Evolutionary conservation across 2,888 invertebrate species (phyloP).

Genomic region (Odontocolon sp.): DNA sequence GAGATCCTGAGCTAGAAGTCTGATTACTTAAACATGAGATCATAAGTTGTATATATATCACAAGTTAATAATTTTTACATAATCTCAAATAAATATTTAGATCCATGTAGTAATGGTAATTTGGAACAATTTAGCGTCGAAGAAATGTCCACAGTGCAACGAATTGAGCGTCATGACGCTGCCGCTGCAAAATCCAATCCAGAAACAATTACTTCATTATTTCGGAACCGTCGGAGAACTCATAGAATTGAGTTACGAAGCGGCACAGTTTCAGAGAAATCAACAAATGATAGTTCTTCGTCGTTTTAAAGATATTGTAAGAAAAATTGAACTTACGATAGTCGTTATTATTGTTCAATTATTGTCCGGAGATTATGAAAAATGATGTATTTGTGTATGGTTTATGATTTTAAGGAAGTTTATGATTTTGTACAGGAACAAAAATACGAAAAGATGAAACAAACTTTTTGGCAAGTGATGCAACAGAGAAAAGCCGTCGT

Average conservation of each 20-base stretch:
- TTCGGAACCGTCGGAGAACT: neutral
- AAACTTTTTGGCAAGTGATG: neutral
- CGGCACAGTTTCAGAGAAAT: constrained; percentile 13
- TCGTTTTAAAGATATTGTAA: constrained; percentile 21
- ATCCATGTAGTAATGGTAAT: neutral
- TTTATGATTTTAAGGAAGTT: too few relatives aligned
- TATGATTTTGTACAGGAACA: neutral
- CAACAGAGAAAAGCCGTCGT: neutral
- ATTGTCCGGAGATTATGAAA: too few relatives aligned
- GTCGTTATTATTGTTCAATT: neutral
- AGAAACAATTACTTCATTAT: neutral
- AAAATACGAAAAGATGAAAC: neutral
- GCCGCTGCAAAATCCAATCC: constrained; percentile 15
- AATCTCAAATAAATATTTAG: neutral
- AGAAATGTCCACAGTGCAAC: constrained; percentile 36
- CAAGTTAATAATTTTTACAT: too few relatives aligned
- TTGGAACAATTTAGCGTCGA: neutral
- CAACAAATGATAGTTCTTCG: constrained; percentile 16
- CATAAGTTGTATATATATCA: too few relatives aligned
- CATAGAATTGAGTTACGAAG: neutral
- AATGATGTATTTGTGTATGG: too few relatives aligned
- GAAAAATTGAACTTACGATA: neutral
- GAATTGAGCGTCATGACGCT: neutral
- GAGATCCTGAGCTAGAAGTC: too few relatives aligned
- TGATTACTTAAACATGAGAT: too few relatives aligned